Conservation (phyloP, 2,797 vertebrate species). For the Typhlichthys eigenmanni region DNA sequence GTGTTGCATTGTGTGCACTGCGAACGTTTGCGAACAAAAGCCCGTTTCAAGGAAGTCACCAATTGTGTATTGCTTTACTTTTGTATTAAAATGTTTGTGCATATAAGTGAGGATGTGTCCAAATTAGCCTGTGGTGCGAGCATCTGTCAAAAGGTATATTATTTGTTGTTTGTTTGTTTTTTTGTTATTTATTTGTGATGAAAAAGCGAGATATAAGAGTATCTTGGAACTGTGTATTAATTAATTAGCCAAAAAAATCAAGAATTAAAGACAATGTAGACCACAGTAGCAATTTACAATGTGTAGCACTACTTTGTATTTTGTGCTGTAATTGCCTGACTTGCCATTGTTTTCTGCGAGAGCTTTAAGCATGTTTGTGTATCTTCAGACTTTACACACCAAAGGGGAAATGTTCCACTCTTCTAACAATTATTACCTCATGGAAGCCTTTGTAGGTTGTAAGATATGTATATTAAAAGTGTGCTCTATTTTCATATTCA, state of each 20-base stretch:
- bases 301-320: no score
- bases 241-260: constrained; percentile 56
- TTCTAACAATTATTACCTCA: not conserved
- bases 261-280: constrained; percentile 16
- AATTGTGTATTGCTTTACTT: constrained; percentile 19
- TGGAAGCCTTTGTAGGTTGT: not conserved
- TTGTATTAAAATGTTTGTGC: constrained; percentile 27
- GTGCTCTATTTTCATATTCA: not conserved
- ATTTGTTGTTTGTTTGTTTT: constrained; percentile 22
- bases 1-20: no score
- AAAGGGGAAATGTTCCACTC: no score
- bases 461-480: not conserved
- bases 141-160: constrained; percentile 7
- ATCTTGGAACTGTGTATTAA: constrained; percentile 35
- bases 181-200: constrained; percentile 62
- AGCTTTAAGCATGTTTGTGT: no score
- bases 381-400: no score
- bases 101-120: constrained; percentile 2
- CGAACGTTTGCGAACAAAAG: not conserved
- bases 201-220: constrained; percentile 39
- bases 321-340: no score
- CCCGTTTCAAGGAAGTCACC: not conserved
- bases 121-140: constrained; percentile 13
- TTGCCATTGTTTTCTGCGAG: no score
- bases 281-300: no score